These are phyloP conservation scores for Cylas formicarius DNA, from an alignment of 1,140 invertebrate genomes.

Conservation along the genomic window DNA sequence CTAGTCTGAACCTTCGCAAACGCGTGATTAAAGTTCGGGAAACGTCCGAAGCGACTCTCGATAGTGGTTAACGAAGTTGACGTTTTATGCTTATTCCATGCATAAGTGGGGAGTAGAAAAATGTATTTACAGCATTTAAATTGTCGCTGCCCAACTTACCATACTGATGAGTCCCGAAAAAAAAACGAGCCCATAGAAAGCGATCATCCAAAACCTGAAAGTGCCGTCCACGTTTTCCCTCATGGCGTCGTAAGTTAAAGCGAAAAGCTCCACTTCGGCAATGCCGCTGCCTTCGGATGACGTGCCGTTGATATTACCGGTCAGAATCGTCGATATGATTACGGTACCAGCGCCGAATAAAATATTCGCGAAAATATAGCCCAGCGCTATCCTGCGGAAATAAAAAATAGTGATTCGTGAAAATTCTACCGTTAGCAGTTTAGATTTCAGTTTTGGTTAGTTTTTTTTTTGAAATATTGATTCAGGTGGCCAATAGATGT, in stretches of 20 bases:
- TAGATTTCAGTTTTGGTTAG: too few species aligned
- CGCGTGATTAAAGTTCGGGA: too few species aligned
- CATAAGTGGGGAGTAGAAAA: too few species aligned
- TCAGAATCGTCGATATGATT: conserved; percentile 41
- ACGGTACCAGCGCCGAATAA: conserved; percentile 42
- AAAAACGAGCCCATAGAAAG: conserved; percentile 42
- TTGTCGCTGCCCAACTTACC: too few species aligned
- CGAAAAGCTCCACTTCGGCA: conserved; percentile 42
- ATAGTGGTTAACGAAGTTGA: too few species aligned
- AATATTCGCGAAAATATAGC: conserved; percentile 43
- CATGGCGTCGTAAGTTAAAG: conserved; percentile 44
- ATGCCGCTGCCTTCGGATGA: conserved; percentile 28
- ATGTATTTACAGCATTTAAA: too few species aligned
- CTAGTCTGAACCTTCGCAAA: too few species aligned
- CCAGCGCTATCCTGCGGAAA: conserved; percentile 42
- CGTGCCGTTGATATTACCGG: conserved; percentile 26
- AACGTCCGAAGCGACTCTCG: too few species aligned
- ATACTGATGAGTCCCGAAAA: conserved; percentile 46
- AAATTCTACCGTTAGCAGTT: too few species aligned
- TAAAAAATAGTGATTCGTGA: conserved; percentile 25
- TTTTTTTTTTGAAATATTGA: too few species aligned
- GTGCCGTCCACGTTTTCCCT: conserved; percentile 30
- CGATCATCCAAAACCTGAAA: conserved; percentile 39
- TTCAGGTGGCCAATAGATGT: too few species aligned
- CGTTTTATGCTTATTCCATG: too few species aligned